phyloP scores from a whole-genome alignment of 1,140 invertebrate genomes.

The Halesus radiatus region DNA sequence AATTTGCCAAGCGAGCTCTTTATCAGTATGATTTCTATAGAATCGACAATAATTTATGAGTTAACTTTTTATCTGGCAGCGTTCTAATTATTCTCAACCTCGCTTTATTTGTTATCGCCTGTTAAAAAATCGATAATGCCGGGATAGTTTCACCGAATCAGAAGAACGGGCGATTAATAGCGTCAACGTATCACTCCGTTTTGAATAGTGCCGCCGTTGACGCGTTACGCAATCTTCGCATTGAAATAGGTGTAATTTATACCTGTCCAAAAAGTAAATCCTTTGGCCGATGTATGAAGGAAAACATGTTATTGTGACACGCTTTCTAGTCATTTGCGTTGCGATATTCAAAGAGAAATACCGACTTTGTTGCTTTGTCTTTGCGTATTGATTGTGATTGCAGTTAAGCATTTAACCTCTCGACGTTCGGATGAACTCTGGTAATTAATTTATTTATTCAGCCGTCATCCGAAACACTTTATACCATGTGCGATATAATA shows the following conservation, averaged over 20 bases:
- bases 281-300: background rate
- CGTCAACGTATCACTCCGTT: too few relatives aligned
- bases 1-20: constrained; percentile 5
- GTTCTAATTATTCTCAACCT: too few relatives aligned
- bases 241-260: constrained; percentile 28
- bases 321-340: constrained; percentile 13
- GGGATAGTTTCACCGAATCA: too few relatives aligned
- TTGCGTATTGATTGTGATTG: too few relatives aligned
- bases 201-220: background rate
- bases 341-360: constrained; percentile 21
- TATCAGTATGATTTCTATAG: background rate
- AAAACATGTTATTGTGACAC: constrained; percentile 32
- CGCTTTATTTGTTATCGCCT: too few relatives aligned
- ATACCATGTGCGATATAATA: too few relatives aligned
- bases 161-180: too few relatives aligned
- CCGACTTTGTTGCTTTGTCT: background rate
- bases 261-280: constrained; percentile 23
- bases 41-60: background rate
- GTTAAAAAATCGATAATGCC: too few relatives aligned
- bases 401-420: constrained; percentile 4
- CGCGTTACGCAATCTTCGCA: constrained; percentile 3
- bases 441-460: constrained; percentile 13
- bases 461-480: background rate
- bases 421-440: background rate
- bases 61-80: too few relatives aligned